These are phyloP conservation scores for Pipra filicauda DNA, from an alignment of 2,113 vertebrate species.

Conservation along the genomic window DNA sequence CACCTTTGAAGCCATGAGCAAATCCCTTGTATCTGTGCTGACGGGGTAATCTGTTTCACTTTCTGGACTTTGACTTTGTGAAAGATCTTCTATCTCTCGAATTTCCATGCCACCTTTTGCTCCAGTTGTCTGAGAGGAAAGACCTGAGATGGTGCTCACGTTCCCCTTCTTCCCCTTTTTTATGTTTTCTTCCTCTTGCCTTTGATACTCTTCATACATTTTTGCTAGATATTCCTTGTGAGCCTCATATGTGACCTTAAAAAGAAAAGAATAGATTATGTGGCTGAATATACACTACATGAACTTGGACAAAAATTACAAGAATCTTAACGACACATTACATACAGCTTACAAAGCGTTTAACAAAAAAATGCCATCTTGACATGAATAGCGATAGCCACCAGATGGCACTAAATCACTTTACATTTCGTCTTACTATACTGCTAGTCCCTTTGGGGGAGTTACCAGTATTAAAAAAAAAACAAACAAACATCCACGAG, in stretches of 20 bases:
- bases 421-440: background rate
- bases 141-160: slow-evolving; percentile 97
- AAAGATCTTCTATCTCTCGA: slow-evolving; percentile 91
- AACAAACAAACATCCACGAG: background rate
- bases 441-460: background rate
- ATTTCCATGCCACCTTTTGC: slow-evolving; percentile 94
- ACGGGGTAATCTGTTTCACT: slow-evolving; percentile 95
- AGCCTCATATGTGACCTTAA: slow-evolving; percentile 96
- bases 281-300: background rate
- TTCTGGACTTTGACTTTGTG: slow-evolving; percentile 95
- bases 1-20: slow-evolving; percentile 89
- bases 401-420: slow-evolving; percentile 73
- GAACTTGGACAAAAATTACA: background rate
- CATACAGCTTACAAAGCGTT: background rate
- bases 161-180: slow-evolving; percentile 98
- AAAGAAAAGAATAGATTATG: background rate
- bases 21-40: slow-evolving; percentile 83
- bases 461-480: background rate
- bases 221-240: slow-evolving; percentile 98
- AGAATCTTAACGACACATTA: background rate
- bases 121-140: slow-evolving; percentile 87
- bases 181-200: slow-evolving; percentile 98
- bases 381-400: slow-evolving; percentile 28
- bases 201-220: slow-evolving; percentile 99
- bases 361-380: background rate